These are phyloP conservation scores for Lathamus discolor DNA, from an alignment of 2,113 vertebrate genomes.

Conservation along the genomic window DNA sequence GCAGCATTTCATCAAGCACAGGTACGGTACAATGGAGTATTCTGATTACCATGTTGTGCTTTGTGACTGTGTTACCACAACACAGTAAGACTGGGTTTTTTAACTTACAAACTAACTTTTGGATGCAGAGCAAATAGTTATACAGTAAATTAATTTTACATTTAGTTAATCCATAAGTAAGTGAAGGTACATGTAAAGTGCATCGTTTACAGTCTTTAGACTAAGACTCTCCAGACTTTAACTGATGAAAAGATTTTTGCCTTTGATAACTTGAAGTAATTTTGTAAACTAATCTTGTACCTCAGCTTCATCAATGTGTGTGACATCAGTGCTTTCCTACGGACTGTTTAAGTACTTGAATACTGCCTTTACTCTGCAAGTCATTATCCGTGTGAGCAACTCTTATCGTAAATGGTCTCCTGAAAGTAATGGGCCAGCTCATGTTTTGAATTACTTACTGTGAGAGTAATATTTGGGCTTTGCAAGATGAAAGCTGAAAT, in stretches of 20 bases:
- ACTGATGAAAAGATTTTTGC: not conserved
- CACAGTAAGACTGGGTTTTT: not conserved
- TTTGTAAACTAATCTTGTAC: not conserved
- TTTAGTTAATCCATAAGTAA: not conserved
- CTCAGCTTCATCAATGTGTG: not conserved
- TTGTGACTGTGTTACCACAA: not conserved
- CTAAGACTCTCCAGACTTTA: not conserved
- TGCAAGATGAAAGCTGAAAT: not conserved
- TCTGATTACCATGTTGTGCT: not conserved
- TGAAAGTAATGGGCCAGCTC: not conserved
- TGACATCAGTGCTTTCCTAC: not conserved
- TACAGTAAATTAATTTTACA: not conserved
- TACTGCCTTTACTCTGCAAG: not conserved
- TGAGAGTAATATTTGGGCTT: not conserved
- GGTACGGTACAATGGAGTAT: conserved; percentile 60
- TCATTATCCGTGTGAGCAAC: not conserved
- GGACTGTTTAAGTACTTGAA: not conserved
- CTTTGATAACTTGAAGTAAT: not conserved
- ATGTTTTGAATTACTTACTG: not conserved
- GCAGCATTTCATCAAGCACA: conserved; percentile 85
- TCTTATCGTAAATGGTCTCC: not conserved
- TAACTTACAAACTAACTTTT: not conserved
- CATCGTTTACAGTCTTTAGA: not conserved
- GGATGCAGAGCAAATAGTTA: not conserved
- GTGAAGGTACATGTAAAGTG: not conserved